Percentiles rank a stretch among this genome's conserved stretches.
These are phyloP conservation scores for Habropoda laboriosa DNA, from an alignment of 1,140 invertebrate species.

Conservation along the genomic window DNA sequence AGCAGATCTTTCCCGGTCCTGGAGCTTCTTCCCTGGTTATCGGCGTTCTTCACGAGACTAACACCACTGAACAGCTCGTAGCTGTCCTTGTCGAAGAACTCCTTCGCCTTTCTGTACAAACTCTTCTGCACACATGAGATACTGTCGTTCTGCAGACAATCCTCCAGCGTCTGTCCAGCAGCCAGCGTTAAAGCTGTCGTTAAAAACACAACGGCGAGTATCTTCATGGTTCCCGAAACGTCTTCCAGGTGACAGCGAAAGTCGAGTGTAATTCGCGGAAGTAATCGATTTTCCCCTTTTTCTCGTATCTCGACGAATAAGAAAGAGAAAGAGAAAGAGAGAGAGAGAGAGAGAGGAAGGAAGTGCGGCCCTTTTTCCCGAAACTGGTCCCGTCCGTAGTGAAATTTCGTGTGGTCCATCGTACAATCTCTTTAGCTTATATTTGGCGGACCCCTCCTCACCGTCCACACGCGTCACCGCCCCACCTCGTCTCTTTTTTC, in stretches of 20 bases:
- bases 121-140: slow-evolving; percentile 86
- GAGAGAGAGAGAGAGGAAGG: not conserved
- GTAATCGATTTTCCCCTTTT: slow-evolving; percentile 16
- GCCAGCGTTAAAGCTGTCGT: slow-evolving; percentile 62
- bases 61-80: slow-evolving; percentile 84
- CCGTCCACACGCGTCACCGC: slow-evolving; percentile 52
- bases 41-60: slow-evolving; percentile 81
- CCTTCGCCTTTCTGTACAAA: slow-evolving; percentile 83
- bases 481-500: slow-evolving; percentile 75
- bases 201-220: slow-evolving; percentile 60
- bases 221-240: slow-evolving; percentile 68
- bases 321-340: not conserved
- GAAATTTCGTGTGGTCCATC: slow-evolving; percentile 81
- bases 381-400: slow-evolving; percentile 72
- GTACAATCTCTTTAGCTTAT: slow-evolving; percentile 80
- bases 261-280: too few species aligned
- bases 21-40: slow-evolving; percentile 73
- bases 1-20: slow-evolving; percentile 78
- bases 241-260: too few species aligned
- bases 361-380: slow-evolving; percentile 48
- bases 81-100: slow-evolving; percentile 84
- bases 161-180: slow-evolving; percentile 76
- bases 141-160: slow-evolving; percentile 85
- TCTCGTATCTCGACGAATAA: not conserved
- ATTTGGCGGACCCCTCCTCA: slow-evolving; percentile 76